Evolutionary conservation across 2,797 vertebrate genomes (phyloP).

Genomic region (Okamejei kenojei): DNA sequence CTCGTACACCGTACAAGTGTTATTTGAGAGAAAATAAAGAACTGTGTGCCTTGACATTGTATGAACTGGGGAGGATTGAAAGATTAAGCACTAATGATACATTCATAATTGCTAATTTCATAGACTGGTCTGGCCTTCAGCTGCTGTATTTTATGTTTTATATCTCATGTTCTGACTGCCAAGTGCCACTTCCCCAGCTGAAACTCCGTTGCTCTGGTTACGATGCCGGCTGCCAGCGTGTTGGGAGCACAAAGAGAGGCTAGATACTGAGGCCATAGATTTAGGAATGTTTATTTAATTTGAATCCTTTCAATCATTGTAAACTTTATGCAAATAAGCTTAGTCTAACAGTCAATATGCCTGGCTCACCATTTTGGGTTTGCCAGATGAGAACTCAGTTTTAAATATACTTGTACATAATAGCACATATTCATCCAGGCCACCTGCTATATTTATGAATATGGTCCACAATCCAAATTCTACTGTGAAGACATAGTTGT

Average conservation of each 20-base stretch:
- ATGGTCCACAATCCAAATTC: neutral
- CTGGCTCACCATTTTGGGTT: neutral
- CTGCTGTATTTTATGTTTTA: neutral
- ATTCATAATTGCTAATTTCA: neutral
- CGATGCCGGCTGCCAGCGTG: neutral
- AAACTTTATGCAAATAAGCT: neutral
- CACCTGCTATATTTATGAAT: neutral
- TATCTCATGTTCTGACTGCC: slow-evolving; percentile 4
- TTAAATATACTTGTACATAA: neutral
- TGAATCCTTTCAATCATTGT: neutral
- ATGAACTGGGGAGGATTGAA: neutral
- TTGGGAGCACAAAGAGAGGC: neutral
- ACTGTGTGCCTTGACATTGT: neutral
- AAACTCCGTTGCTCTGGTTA: neutral
- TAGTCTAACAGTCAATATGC: neutral
- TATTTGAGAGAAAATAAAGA: neutral
- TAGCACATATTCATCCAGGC: neutral
- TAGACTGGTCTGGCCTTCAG: neutral
- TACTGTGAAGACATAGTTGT: neutral
- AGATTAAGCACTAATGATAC: neutral
- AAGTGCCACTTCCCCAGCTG: neutral
- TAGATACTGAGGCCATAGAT: neutral
- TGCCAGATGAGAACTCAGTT: neutral
- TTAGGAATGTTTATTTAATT: neutral
- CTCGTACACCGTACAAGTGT: no score